Base-by-base conservation (phyloP, 2,888 invertebrate genomes). In the Erynnis tages region DNA sequence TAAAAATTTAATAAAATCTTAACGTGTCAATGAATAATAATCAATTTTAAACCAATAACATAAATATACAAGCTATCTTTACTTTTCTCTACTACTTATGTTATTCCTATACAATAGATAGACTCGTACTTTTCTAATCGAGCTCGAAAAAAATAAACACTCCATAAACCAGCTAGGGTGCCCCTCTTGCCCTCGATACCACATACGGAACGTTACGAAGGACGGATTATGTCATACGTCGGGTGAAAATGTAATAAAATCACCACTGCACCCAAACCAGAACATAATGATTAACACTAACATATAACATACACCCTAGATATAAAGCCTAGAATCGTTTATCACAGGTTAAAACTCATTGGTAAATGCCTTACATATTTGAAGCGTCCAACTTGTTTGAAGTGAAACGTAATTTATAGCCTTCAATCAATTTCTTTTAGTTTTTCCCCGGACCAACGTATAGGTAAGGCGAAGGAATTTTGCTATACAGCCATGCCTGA, bases 231-330 rank as follows among this genome's bases (percentile, higher is more conserved):
- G 52, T 52, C 44, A 44, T 38, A 19, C 21, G 29, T 7, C 37
- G 43, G 29, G 52, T 52, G 52, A 52, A 52, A 52, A 52, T 32
- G 30, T 52, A 52, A 52, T 52, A 30, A 52, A 44, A 52, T 45
- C 45, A 52, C 52, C 6, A 25, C 44, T 38, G n/a, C 52, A 52
- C 52, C 52, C 32, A 25, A 45, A 37, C 7, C 52, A 21, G 17
- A 37, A 35, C 0, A 29, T 34, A 19, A 17, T 1, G 10, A n/a
- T 29, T 19, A 7, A 1, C 17, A 16, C 0, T 37, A 17, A 16
- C 7, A 17, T 23, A 1, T 6, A 13, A 7, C 11, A 10, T 38
- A 30, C 27, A 4, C 8, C 14, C 0, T 11, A n/a, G 13, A 2
- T 10, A 6, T 44, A 37, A 16, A 5, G 19, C 1, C 14, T 23